These are phyloP conservation scores for Drosophila obscura DNA, from an alignment of 1,140 invertebrate genomes.

Conservation along the genomic window DNA sequence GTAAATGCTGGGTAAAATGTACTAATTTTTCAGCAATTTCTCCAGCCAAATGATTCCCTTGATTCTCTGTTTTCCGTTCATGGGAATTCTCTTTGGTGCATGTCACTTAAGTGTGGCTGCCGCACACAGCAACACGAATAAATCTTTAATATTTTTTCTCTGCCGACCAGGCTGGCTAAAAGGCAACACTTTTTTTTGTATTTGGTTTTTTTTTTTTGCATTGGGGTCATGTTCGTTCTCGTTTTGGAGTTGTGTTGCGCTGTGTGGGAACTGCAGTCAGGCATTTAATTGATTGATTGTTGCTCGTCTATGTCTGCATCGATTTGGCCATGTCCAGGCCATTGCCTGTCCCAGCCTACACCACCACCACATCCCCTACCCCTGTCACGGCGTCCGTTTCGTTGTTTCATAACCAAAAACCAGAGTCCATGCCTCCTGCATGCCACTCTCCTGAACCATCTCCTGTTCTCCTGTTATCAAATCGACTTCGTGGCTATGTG, in stretches of 20 bases:
- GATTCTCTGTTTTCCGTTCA: no score
- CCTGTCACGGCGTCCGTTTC: conserved; percentile 9
- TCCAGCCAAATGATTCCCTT: no score
- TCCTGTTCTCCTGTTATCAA: conserved; percentile 60
- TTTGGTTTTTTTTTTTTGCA: conserved; percentile 1
- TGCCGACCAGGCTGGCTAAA: conserved; percentile 27
- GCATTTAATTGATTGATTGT: conserved; percentile 81
- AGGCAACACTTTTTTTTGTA: conserved; percentile 32
- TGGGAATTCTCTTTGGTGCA: conserved; percentile 11
- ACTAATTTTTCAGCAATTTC: no score
- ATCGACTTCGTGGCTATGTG: conserved; percentile 62
- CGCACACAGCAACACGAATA: conserved; percentile 39
- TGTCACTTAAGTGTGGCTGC: conserved; percentile 30
- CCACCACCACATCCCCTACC: not conserved
- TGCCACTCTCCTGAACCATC: conserved; percentile 2
- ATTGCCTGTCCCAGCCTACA: not conserved
- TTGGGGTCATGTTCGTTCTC: conserved; percentile 21
- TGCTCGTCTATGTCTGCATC: conserved; percentile 77
- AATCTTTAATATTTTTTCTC: conserved; percentile 54
- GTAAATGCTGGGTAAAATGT: no score
- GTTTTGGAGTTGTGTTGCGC: conserved; percentile 18
- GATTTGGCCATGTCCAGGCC: conserved; percentile 49
- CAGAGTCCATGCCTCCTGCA: not conserved
- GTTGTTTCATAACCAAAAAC: conserved; percentile 64
- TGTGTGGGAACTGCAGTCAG: conserved; percentile 49